Percentiles rank a stretch among this genome's conserved stretches.
phyloP scores from a whole-genome alignment of 2,888 invertebrate genomes.

The Seira sanloemensis region DNA sequence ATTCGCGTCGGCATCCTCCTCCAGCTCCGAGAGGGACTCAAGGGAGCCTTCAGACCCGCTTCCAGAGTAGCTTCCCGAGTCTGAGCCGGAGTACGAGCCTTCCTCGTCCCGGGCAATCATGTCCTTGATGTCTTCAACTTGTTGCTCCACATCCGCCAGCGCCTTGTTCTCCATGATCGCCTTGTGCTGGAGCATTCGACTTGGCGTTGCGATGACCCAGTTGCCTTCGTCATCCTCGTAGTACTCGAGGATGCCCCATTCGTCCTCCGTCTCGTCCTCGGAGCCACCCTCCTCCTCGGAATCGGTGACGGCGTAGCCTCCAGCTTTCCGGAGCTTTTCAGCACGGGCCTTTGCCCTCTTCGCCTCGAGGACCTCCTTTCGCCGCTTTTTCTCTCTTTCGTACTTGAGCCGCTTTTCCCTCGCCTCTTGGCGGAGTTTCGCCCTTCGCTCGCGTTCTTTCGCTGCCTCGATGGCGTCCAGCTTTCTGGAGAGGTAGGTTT shows the following conservation, averaged over 20 bases:
- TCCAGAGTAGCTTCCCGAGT: neutral
- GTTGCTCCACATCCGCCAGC: conserved; percentile 37
- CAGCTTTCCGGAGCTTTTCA: conserved; percentile 15
- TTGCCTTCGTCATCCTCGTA: conserved; percentile 61
- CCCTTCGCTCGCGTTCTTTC: conserved; percentile 31
- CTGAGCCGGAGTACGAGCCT: neutral
- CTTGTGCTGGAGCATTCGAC: conserved; percentile 62
- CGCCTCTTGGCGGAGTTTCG: conserved; percentile 32
- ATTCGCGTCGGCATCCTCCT: conserved; percentile 34
- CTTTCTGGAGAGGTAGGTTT: conserved; percentile 50
- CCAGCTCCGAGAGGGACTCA: conserved; percentile 41
- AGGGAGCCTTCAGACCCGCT: conserved; percentile 42
- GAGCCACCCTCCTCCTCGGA: conserved; percentile 33
- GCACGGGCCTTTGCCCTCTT: conserved; percentile 10
- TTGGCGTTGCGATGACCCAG: conserved; percentile 52
- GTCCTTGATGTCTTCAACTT: conserved; percentile 55
- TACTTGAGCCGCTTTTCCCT: conserved; percentile 32
- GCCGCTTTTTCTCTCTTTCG: conserved; percentile 45
- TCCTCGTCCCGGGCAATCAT: conserved; percentile 26
- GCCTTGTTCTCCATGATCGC: conserved; percentile 55
- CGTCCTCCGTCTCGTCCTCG: conserved; percentile 37
- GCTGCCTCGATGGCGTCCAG: conserved; percentile 38
- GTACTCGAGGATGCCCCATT: conserved; percentile 58
- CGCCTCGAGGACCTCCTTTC: conserved; percentile 27
- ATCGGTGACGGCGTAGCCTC: neutral